Evolutionary conservation across 1,140 invertebrate genomes (phyloP).

Genomic region (Brachionus plicatilis): DNA sequence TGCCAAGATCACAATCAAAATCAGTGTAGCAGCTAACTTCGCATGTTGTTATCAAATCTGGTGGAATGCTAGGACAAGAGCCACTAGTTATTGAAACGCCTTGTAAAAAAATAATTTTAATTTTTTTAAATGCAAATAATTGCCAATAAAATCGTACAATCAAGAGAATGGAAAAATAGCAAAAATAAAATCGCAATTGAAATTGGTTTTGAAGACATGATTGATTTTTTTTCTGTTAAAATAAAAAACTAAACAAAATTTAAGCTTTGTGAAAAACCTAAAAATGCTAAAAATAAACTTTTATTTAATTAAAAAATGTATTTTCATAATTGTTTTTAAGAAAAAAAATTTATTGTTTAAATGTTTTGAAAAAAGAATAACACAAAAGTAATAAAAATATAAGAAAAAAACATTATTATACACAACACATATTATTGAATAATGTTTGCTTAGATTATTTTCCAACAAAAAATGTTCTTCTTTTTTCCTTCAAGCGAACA

Average conservation of each 20-base stretch:
- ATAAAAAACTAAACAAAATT: neutral
- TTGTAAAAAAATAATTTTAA: neutral
- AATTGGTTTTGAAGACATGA: neutral
- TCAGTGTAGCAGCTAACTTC: neutral
- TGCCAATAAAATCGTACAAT: too few species aligned
- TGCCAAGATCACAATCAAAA: neutral
- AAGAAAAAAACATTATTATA: neutral
- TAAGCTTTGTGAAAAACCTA: too few species aligned
- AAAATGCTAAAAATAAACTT: neutral
- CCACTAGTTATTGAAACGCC: neutral
- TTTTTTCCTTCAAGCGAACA: neutral
- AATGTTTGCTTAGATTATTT: neutral
- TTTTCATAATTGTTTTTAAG: neutral
- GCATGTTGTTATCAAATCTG: neutral
- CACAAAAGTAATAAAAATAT: neutral
- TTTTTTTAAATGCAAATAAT: too few species aligned
- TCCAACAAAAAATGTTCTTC: slow-evolving; percentile 40
- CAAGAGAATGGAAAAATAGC: neutral
- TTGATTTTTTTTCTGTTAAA: neutral
- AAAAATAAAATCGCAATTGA: neutral
- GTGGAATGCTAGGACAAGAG: neutral
- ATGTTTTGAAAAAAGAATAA: too few species aligned
- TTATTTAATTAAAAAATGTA: neutral
- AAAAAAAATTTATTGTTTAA: neutral
- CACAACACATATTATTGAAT: neutral